phyloP scores from a whole-genome alignment of 2,888 invertebrate genomes.

The Hyposoter dolosus region DNA sequence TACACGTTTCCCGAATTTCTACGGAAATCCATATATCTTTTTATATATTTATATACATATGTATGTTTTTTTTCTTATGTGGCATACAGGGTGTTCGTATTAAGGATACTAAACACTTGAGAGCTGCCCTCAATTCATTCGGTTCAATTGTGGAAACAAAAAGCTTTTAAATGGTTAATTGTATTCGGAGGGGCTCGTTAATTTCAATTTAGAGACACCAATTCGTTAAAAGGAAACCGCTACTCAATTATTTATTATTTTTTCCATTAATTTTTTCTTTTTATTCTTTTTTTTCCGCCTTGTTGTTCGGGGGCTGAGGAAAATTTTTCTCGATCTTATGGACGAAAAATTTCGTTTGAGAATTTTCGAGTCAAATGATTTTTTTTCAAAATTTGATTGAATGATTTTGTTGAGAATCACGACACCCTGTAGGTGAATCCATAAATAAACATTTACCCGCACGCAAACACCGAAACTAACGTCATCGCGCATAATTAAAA shows the following conservation, averaged over 20 bases:
- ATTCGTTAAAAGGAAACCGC: background rate
- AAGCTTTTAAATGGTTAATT: background rate
- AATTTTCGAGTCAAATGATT: too few species aligned
- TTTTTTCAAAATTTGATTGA: background rate
- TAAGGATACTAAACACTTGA: background rate
- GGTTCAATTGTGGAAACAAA: background rate
- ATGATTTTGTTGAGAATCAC: background rate
- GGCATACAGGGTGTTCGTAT: background rate
- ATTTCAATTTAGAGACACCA: background rate
- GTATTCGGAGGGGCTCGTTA: background rate
- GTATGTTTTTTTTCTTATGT: background rate
- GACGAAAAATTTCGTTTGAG: too few species aligned
- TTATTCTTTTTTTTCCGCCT: background rate
- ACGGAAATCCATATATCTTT: constrained; percentile 10
- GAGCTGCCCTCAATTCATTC: background rate
- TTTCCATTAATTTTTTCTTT: background rate
- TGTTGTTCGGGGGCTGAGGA: background rate
- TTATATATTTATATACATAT: constrained; percentile 3
- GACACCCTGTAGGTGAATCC: constrained; percentile 5
- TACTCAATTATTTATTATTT: background rate
- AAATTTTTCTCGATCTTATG: too few species aligned
- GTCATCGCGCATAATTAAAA: constrained; percentile 26
- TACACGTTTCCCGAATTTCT: constrained; percentile 50
- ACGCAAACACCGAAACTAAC: constrained; percentile 17
- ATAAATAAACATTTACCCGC: background rate